Conservation (phyloP, 2,113 vertebrate genomes). For the Platycercus adscitus region DNA sequence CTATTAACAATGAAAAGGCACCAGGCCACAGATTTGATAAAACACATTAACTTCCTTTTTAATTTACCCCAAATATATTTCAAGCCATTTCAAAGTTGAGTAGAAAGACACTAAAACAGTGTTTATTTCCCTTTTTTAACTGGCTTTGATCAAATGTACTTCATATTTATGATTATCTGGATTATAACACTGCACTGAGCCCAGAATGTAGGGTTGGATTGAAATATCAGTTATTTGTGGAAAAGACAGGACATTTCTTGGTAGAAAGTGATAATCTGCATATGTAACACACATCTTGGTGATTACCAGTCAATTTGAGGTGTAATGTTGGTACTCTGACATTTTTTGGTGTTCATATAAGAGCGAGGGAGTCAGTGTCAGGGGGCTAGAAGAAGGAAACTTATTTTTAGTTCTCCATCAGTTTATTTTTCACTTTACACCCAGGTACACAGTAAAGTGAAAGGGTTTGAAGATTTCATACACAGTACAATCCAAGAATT, state of each 20-base stretch:
- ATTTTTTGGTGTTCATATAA: background rate
- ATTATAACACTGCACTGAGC: background rate
- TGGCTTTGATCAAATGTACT: background rate
- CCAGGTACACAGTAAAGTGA: background rate
- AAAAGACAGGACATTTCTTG: background rate
- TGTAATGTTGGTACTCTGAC: background rate
- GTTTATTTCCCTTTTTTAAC: background rate
- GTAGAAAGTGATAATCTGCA: background rate
- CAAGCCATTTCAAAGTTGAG: background rate
- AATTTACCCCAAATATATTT: background rate
- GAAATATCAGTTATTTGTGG: background rate
- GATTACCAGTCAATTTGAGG: background rate
- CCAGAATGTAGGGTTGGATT: background rate
- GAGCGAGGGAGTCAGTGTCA: background rate
- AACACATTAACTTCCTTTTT: background rate
- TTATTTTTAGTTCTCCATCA: background rate
- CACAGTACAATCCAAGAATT: background rate
- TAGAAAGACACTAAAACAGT: background rate
- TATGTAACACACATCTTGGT: background rate
- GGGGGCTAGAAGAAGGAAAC: background rate
- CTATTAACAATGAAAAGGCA: background rate
- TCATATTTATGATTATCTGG: background rate
- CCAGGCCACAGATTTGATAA: background rate
- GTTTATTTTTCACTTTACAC: background rate
- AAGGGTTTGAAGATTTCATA: background rate